phyloP scores from a whole-genome alignment of 2,888 invertebrate species.

The Anodontia alba region DNA sequence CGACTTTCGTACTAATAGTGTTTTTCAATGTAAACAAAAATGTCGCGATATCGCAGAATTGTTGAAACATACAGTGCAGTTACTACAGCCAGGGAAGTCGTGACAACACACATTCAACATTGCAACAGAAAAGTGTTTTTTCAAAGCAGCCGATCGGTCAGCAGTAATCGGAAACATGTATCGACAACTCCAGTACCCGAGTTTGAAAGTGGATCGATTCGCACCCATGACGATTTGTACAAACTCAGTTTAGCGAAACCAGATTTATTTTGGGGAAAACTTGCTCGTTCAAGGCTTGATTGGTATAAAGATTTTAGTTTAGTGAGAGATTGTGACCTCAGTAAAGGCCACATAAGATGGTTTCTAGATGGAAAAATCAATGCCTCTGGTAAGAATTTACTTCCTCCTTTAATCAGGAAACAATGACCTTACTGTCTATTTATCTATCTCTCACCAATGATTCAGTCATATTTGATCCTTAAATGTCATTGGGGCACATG shows the following conservation, averaged over 20 bases:
- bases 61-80: neutral
- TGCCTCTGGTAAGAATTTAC: slow-evolving; percentile 80
- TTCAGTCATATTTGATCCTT: no score
- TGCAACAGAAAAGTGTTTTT: neutral
- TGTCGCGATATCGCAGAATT: neutral
- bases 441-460: neutral
- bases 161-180: neutral
- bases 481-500: no score
- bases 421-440: neutral
- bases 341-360: slow-evolving; percentile 81
- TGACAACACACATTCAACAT: neutral
- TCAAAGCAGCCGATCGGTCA: neutral
- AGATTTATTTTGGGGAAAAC: slow-evolving; percentile 84
- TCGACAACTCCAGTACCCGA: slow-evolving; percentile 80
- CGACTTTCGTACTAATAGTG: no score
- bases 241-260: slow-evolving; percentile 81
- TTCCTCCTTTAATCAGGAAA: neutral
- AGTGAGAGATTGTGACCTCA: slow-evolving; percentile 81
- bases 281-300: slow-evolving; percentile 81
- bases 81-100: neutral
- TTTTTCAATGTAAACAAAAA: no score
- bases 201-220: slow-evolving; percentile 72
- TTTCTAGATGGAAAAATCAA: slow-evolving; percentile 85
- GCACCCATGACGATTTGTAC: slow-evolving; percentile 82
- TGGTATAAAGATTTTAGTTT: slow-evolving; percentile 83